phyloP scores from a whole-genome alignment of 2,113 vertebrate genomes.

The Mustelus asterias region DNA sequence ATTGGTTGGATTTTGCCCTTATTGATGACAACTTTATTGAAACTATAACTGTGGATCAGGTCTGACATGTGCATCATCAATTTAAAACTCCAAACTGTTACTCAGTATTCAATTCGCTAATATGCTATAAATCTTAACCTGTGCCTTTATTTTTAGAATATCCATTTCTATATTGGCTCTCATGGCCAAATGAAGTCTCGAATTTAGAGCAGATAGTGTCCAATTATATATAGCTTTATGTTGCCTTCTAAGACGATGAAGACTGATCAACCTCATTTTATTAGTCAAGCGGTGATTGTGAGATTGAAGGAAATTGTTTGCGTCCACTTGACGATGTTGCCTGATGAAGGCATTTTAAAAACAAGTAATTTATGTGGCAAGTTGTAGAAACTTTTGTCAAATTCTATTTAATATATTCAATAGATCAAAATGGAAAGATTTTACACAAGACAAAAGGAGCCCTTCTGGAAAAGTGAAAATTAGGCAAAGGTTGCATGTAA shows the following conservation, averaged over 20 bases:
- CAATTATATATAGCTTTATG: neutral
- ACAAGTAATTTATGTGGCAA: neutral
- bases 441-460: neutral
- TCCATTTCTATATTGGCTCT: neutral
- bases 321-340: neutral
- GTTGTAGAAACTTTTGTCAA: neutral
- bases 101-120: neutral
- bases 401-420: neutral
- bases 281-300: neutral
- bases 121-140: neutral
- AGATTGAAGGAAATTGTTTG: neutral
- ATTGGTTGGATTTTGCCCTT: neutral
- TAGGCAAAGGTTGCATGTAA: neutral
- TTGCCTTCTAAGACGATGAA: neutral
- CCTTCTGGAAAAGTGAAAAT: neutral
- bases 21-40: neutral
- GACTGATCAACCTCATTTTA: neutral
- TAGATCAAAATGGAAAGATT: neutral
- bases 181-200: neutral
- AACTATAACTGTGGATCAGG: neutral
- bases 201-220: neutral
- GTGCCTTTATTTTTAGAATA: neutral
- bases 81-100: neutral
- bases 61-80: neutral
- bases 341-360: neutral